These are phyloP conservation scores for Leptinotarsa rubiginosa DNA, from an alignment of 2,888 invertebrate species.

Conservation along the genomic window DNA sequence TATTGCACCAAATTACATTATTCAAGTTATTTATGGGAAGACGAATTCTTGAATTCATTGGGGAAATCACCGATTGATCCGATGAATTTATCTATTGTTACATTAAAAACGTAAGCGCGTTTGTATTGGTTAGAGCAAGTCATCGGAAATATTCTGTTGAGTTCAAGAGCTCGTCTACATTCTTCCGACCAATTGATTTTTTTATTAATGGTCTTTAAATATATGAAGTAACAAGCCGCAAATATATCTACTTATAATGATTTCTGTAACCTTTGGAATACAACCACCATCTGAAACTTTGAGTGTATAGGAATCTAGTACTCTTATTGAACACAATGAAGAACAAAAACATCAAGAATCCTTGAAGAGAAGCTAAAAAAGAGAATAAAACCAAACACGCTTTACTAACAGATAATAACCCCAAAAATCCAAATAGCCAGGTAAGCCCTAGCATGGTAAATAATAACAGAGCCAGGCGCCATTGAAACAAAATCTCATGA, in stretches of 20 bases:
- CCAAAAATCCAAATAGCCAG: slow-evolving; percentile 72
- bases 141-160: too few relatives aligned
- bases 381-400: slow-evolving; percentile 69
- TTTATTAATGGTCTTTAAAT: not conserved
- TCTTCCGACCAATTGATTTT: not conserved
- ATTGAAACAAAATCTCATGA: slow-evolving; percentile 66
- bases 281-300: slow-evolving; percentile 49
- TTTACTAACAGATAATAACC: slow-evolving; percentile 59
- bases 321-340: slow-evolving; percentile 73
- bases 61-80: too few relatives aligned
- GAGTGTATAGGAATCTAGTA: slow-evolving; percentile 68
- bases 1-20: too few relatives aligned
- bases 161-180: too few relatives aligned
- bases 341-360: slow-evolving; percentile 73
- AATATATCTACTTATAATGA: not conserved
- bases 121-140: too few relatives aligned
- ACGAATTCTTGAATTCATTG: too few relatives aligned
- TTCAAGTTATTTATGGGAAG: too few relatives aligned
- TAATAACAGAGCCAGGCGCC: slow-evolving; percentile 71
- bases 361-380: slow-evolving; percentile 70
- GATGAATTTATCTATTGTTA: too few relatives aligned
- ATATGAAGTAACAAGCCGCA: not conserved
- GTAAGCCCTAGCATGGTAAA: slow-evolving; percentile 73
- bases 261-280: slow-evolving; percentile 48
- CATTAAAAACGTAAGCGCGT: too few relatives aligned